Base-by-base conservation (phyloP, 2,888 invertebrate species). In the Hybos culiciformis region DNA sequence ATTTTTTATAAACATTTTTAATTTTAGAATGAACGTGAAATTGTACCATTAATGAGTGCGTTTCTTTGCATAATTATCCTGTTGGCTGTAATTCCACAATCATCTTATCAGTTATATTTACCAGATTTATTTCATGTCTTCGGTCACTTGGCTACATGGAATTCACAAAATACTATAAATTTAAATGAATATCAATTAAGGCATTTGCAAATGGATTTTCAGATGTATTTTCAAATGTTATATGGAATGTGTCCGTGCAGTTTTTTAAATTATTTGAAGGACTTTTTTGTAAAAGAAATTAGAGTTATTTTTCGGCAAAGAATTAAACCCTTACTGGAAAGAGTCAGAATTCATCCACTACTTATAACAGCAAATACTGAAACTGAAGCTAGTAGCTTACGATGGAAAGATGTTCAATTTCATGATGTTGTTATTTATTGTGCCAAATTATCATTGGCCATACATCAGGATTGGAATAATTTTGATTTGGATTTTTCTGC, bases 221-320 rank as follows among this genome's bases (percentile, higher is more conserved):
- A 86, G 63, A 82, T 84, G 60, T 70, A 88, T 54, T 90, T 92
- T 67, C 80, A 87, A 63, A 80, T 90, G 45, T 66, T 93, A 51
- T 90, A 90, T 68, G 91, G 90, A 48, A 87, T 92, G 82, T 92
- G 83, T 67, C 93, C 93, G 9, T 88, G 87, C 65, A 87, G 84
- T 63, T 87, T 93, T 65, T 64, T 92, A 43, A 77, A 78, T 45
- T 87, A 82, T 65, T 70, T 93, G 53, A 73, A 74, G 50, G 80
- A 83, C 58, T 86, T 83, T 63, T 70, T 73, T 53, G 60, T 69
- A 50, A 73, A 75, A 56, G 74, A 80, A 66, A 71, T 78, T 58
- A 66, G 73, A 56, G 67, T 73, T 42, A 75, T 82, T 52, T 88
- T 85, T 69, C 77, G 77, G 55, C 83, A 86, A 60, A 83, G 82